Evolutionary conservation across 2,888 invertebrate genomes (phyloP), one percentile per base, ranked within the genome.

Genomic region (Epinotia demarniana): DNA sequence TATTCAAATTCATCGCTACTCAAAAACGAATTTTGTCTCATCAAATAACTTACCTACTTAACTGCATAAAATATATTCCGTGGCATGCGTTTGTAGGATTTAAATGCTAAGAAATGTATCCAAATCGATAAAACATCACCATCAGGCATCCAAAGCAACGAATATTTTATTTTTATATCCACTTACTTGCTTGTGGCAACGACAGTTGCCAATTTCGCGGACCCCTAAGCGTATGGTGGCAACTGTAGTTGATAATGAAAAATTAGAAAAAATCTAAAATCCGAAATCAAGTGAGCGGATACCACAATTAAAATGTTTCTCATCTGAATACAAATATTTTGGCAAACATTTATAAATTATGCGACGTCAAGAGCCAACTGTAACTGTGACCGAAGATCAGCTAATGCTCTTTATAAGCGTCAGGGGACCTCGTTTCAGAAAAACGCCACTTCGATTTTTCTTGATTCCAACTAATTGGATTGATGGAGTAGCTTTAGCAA

Each of bases 381-480:
- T 71, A 70, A 73, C 33, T 58, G 27, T 71, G 16, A 70, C 33
- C 23, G 23, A 58, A 27, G 46, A 58, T 55, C 53, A 60, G 63
- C 76, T 63, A 72, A 73, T 63, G 62, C 55, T 60, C 46, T 39
- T 68, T 27, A 58, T 39, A 73, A 23, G 72, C 49, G 49, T 58
- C 63, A 58, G 63, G 76, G 75, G 68, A 73, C 68, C 60, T 58
- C 74, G 46, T 69, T 68, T 68, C 27, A 49, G 58, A 72, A 73
- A 69, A 68, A 73, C 67, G 55, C 49, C 77, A 81, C 80, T 81
- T 80, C 83, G 80, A 86, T 89, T 88, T 89, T 87, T 89, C 85
- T 86, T 86, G 84, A 88, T 87, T 85, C 83, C 78, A 80, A 80
- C 82, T 92, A 91, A 92, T 92, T 91, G 89, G 89, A 89, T 90